Evolutionary conservation across 2,888 invertebrate genomes (phyloP), one percentile per base, ranked within the genome.

Genomic region (Drosophila anomalata): DNA sequence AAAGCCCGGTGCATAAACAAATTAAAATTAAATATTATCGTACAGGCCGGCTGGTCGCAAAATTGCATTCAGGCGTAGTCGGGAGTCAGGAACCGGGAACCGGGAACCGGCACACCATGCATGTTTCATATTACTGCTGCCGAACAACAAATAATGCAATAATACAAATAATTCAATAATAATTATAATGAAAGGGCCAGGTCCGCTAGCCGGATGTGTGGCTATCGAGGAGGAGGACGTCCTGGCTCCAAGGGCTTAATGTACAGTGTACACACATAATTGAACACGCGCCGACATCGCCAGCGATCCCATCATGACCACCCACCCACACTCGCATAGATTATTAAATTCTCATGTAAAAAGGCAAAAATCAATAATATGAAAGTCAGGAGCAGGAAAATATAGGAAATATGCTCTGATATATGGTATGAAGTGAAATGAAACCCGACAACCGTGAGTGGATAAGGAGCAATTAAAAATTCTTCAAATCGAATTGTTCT

Each of bases 141-240:
- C 60, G 65, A 59, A 63, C 76, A 70, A 76, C 73, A 70, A 75
- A 85, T 83, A 83, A 83, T 85, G 69, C 82, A 82, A 83, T 83
- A 78, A 83, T 69, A 79, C 78, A 82, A 85, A 82, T 85, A 82
- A 82, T 82, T 85, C 79, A 82, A 82, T 82, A 82, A 82, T 68
- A 73, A 85, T 80, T 68, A 75, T 76, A 75, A 81, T 81, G 77
- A 78, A 77, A 75, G 78, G 62, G 36, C 52, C 56, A 33, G 11
- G 4, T 33, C 63, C 22, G 33, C 24, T 22, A 3, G 17, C 3
- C 24, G 50, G 26, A 22, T 14, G 20, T 7, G 44, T 22, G 22
- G 11, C 20, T 22, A 20, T 2, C 14, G 14, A 1, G 41, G 29
- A 31, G 12, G 36, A 1, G 41, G 29, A 20, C 53, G 46, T 41